Conservation (phyloP, 1,140 invertebrate species). For the Listronotus bonariensis region DNA sequence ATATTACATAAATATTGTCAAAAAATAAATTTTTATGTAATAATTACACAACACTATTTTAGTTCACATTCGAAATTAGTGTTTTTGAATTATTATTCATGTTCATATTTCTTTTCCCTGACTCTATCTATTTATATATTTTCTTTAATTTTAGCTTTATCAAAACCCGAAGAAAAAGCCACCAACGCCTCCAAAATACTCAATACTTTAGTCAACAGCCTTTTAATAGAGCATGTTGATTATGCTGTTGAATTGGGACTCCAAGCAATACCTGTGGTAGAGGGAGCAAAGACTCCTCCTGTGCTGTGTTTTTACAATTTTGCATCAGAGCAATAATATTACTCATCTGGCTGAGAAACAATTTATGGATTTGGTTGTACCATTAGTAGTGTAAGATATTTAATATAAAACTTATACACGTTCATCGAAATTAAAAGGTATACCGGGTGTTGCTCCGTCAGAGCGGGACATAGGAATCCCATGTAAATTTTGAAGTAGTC, state of each 20-base stretch:
- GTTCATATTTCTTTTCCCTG: no score
- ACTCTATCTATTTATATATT: no score
- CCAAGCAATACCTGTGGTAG: conserved; percentile 88
- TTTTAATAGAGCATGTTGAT: conserved; percentile 92
- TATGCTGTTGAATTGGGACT: conserved; percentile 94
- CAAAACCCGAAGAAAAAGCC: conserved; percentile 77
- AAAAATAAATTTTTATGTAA: no score
- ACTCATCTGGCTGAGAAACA: conserved; percentile 95
- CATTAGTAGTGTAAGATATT: conserved; percentile 78
- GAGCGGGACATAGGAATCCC: no score
- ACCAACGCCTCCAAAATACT: conserved; percentile 83
- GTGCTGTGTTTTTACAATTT: conserved; percentile 93
- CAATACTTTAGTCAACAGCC: conserved; percentile 83
- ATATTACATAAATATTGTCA: no score
- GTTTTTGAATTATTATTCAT: no score
- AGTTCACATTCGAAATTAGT: no score
- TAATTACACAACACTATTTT: no score
- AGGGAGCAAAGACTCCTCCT: conserved; percentile 76
- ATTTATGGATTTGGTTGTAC: conserved; percentile 87
- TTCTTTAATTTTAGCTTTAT: conserved; percentile 65
- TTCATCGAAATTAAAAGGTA: no score
- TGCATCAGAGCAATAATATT: conserved; percentile 93
- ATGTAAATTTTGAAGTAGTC: no score
- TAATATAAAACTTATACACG: no score
- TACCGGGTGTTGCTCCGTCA: no score